These are phyloP conservation scores for Muntiacus reevesi DNA, from an alignment of 2,113 vertebrate species.

Conservation along the genomic window DNA sequence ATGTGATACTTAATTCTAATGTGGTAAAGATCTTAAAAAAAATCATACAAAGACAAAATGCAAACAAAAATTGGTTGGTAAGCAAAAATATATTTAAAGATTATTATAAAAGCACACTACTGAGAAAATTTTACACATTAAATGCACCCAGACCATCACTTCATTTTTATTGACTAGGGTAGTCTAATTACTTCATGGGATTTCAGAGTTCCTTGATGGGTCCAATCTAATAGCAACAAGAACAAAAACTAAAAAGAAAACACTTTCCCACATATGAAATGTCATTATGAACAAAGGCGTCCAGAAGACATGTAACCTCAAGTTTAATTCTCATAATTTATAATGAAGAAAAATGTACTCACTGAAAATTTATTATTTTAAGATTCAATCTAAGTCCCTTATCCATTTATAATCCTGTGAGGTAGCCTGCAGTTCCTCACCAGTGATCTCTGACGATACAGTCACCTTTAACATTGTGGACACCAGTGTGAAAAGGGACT, in stretches of 20 bases:
- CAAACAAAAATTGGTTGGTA: background rate
- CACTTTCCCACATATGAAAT: background rate
- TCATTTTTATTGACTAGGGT: background rate
- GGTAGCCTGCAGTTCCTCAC: slow-evolving; percentile 73
- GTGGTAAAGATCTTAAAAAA: background rate
- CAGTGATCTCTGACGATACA: slow-evolving; percentile 78
- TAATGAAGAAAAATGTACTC: slow-evolving; percentile 49
- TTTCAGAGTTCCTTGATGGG: background rate
- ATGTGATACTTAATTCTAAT: background rate
- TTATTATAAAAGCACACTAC: background rate
- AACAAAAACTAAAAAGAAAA: background rate
- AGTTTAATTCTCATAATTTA: slow-evolving; percentile 25
- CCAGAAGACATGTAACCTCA: slow-evolving; percentile 22
- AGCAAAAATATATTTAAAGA: background rate
- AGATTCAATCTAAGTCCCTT: slow-evolving; percentile 73
- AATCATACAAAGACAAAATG: background rate
- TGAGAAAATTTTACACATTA: background rate
- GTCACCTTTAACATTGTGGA: slow-evolving; percentile 75
- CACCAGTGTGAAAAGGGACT: slow-evolving; percentile 80
- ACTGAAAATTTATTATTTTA: slow-evolving; percentile 77
- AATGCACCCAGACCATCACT: background rate
- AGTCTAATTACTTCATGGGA: background rate
- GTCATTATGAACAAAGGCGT: background rate
- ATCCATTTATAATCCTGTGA: slow-evolving; percentile 75
- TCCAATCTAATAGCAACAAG: background rate